Conservation (phyloP, 2,113 vertebrate genomes). For the Jacana jacana region DNA sequence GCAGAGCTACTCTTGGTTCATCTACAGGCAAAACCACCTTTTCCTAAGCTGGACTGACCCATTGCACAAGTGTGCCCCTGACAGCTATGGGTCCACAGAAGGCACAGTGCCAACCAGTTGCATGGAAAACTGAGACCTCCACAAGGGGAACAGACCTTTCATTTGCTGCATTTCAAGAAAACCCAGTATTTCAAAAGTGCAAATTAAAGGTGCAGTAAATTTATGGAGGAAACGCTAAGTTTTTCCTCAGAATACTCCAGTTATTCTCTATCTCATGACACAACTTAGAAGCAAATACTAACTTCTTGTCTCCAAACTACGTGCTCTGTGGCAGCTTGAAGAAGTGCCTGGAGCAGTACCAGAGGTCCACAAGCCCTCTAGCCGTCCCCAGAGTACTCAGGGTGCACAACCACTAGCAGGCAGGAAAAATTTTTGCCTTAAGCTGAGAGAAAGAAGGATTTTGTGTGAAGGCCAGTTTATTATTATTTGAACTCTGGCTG, state of each 20-base stretch:
- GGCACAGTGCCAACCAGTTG: background rate
- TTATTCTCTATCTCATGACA: background rate
- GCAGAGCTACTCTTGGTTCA: background rate
- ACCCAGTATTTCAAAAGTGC: background rate
- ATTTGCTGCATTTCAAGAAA: background rate
- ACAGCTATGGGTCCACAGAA: background rate
- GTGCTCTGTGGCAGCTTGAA: background rate
- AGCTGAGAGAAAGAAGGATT: background rate
- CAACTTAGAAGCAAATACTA: background rate
- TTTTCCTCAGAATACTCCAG: background rate
- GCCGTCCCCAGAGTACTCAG: background rate
- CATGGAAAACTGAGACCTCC: background rate
- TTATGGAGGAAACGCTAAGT: background rate
- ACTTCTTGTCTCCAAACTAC: background rate
- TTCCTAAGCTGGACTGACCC: background rate
- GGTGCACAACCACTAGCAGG: background rate
- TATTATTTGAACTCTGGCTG: background rate
- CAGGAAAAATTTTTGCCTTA: background rate
- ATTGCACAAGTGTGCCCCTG: rapidly evolving
- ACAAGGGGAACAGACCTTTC: background rate
- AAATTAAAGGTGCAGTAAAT: background rate
- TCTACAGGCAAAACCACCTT: background rate
- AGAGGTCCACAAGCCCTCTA: background rate
- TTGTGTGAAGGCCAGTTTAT: background rate
- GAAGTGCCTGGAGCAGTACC: background rate